Evolutionary conservation across 1,140 invertebrate genomes (phyloP).

Genomic region (Apis mellifera): Amel_HAv3.1 CM009931.2:21542501-21543000

Average conservation of each 20-base stretch:
- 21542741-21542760: conserved; percentile 37
- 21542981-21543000: too few species aligned
- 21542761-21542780: conserved; percentile 53
- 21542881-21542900: neutral
- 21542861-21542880: neutral
- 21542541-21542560: conserved; percentile 76
- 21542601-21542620: conserved; percentile 10
- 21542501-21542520: conserved; percentile 57
- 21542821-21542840: conserved; percentile 9
- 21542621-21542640: neutral
- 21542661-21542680: neutral
- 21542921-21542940: neutral
- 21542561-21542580: conserved; percentile 66
- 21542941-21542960: neutral
- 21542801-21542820: conserved; percentile 45
- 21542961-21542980: too few species aligned
- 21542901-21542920: neutral
- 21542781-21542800: conserved; percentile 60
- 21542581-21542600: conserved; percentile 36
- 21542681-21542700: neutral
- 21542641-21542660: too few species aligned
- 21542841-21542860: neutral
- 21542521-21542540: conserved; percentile 62
- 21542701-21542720: conserved; percentile 5
- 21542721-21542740: neutral